Evolutionary conservation across 2,797 vertebrate genomes (phyloP), one percentile per base, ranked within the genome.

Genomic region (Distichodus sexfasciatus): DNA sequence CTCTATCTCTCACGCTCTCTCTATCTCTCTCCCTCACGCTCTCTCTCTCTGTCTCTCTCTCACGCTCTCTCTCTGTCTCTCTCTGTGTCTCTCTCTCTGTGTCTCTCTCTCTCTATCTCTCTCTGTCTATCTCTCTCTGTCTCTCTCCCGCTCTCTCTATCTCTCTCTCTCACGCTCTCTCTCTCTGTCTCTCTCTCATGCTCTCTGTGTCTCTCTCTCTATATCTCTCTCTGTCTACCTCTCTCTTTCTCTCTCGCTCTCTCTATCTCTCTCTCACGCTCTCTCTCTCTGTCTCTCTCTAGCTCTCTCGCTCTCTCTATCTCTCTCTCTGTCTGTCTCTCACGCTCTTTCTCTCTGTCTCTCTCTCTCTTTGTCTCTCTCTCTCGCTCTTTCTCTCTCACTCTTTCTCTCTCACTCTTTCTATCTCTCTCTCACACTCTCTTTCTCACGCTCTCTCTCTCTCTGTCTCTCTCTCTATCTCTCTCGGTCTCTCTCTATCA

Each of bases 231-330:
- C 57, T 35, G 10, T 33, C 21, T 6, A n/a, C n/a, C n/a, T 17
- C 12, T 8, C 48, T 43, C 58, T 59, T 78, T 63, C 62, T 70
- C 50, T 63, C n/a, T 15, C 28, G 54, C 17, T 71, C 40, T 78
- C 31, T 57, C 43, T 66, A 50, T 73, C 54, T 77, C 9, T 60
- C 28, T 51, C 6, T 36, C 21, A 31, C n/a, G 14, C 23, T 24
- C 10, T 26, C 36, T 43, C 21, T 44, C 50, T 28, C n/a, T n/a
- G n/a, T 71, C 48, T 72, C 24, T 55, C 67, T 72, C 51, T 71
- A 43, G 77, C 11, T 21, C 54, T 50, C 17, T 55, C 31, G 12
- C 36, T 41, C 9, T 33, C 14, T 35, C 11, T 24, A 35, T 12
- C 6, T 12, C 36, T n/a, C 11, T 8, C n/a, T 12, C 5, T 11